Percentiles rank a stretch among this genome's conserved stretches.
Evolutionary conservation across 2,888 invertebrate genomes (phyloP).

Genomic region (Girardia tigrina): DNA sequence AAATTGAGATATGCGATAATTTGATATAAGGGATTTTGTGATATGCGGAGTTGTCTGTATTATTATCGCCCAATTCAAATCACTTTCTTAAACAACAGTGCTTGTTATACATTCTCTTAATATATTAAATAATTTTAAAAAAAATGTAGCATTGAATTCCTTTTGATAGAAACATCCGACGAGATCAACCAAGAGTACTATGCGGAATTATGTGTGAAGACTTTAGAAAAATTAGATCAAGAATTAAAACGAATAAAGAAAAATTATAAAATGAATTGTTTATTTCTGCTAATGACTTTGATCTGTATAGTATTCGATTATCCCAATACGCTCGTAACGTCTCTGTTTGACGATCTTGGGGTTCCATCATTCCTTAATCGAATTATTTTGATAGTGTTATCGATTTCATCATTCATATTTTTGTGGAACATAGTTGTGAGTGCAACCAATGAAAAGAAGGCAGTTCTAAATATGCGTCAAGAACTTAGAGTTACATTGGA

Average conservation of each 20-base stretch:
- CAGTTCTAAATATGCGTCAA: neutral
- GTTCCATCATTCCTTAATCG: neutral
- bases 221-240: neutral
- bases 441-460: neutral
- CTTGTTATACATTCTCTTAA: no score
- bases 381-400: neutral
- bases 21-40: neutral
- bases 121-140: no score
- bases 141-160: neutral
- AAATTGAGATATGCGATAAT: no score
- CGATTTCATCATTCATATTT: neutral
- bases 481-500: neutral
- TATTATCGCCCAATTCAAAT: no score
- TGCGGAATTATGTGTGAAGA: neutral
- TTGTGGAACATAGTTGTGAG: neutral
- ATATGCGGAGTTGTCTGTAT: neutral
- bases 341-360: neutral
- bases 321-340: neutral
- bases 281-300: neutral
- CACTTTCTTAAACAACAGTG: no score
- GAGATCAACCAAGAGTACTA: neutral
- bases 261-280: neutral
- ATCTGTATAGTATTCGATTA: neutral
- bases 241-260: neutral
- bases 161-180: neutral